Base-by-base conservation (phyloP, 2,113 vertebrate species). In the Thalassoma bifasciatum region DNA sequence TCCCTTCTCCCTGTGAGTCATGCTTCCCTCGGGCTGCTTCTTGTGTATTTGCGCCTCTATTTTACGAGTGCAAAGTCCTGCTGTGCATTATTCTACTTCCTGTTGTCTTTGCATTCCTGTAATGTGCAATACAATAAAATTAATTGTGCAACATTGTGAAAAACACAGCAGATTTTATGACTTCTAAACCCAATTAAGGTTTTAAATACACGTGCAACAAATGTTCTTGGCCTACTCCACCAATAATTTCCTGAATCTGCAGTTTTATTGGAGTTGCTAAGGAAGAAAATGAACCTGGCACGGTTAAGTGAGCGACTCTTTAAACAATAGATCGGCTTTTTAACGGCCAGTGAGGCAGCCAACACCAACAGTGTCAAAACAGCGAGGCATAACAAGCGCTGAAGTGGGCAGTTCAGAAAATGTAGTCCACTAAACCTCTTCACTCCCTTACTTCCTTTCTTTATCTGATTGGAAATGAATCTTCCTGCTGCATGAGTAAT, bases 321-420 rank as follows among this genome's bases (percentile, higher is more conserved):
- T 22, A 13, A 59, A 26, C 23, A 52, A n/a, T 38, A 17, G 60
- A 24, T 38, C 26, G 12, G 26, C 60, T 56, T 3, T 4, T 19
- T n/a, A 51, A 44, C 22, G 8, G 26, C 47, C 61, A 1, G 12
- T 19, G 12, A 38, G 10, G 51, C 42, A 17, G 53, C 62, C 63
- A 66, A 59, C 53, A 59, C 36, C 14, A 51, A 23, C 62, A 51
- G 23, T 17, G 5, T 59, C 23, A 6, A 26, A 7, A 49, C 17
- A 52, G 63, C 44, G 34, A 34, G 42, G 10, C 59, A 51, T 75
- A 62, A 54, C 53, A 50, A 19, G 10, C 24, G 2, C 30, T 19
- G 6, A 21, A 30, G 57, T 23, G 19, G 21, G 2, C 49, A 24
- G 4, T 19, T 21, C 4, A 57, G 24, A 22, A 21, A 61, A 23